phyloP scores from a whole-genome alignment of 2,797 vertebrate species.

The Scolopax bukidnonensis region DNA sequence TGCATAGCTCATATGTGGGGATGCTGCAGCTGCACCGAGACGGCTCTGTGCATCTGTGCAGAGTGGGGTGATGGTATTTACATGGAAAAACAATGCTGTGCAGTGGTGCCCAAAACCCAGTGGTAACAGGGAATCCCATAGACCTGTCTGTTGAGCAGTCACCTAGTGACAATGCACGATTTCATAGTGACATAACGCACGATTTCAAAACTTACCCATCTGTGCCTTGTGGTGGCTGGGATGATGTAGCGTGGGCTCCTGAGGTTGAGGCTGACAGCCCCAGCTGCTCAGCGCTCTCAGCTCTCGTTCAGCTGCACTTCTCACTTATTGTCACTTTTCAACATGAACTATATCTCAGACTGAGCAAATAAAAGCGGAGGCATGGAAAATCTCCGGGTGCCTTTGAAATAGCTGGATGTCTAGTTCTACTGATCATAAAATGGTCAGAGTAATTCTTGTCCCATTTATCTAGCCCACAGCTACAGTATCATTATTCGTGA shows the following conservation, averaged over 20 bases:
- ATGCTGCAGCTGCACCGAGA: neutral
- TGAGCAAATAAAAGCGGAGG: neutral
- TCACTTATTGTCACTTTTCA: neutral
- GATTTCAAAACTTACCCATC: neutral
- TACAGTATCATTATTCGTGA: neutral
- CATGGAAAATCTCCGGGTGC: neutral
- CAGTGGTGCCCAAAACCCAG: neutral
- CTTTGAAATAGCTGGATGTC: neutral
- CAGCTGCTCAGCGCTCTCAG: neutral
- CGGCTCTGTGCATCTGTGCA: neutral
- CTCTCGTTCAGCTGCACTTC: neutral
- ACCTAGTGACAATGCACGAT: no score
- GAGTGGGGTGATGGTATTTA: neutral
- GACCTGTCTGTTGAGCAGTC: neutral
- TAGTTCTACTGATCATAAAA: neutral
- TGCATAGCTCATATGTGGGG: neutral
- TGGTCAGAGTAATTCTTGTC: neutral
- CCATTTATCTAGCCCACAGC: neutral
- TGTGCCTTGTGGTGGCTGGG: fast-evolving
- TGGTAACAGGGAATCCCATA: neutral
- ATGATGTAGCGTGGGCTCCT: neutral
- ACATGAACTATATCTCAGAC: neutral
- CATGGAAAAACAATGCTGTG: neutral
- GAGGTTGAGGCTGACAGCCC: neutral
- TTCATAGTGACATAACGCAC: fast-evolving